Evolutionary conservation across 2,888 invertebrate species (phyloP), one percentile per base, ranked within the genome.

Genomic region (Sarcophaga caerulescens): DNA sequence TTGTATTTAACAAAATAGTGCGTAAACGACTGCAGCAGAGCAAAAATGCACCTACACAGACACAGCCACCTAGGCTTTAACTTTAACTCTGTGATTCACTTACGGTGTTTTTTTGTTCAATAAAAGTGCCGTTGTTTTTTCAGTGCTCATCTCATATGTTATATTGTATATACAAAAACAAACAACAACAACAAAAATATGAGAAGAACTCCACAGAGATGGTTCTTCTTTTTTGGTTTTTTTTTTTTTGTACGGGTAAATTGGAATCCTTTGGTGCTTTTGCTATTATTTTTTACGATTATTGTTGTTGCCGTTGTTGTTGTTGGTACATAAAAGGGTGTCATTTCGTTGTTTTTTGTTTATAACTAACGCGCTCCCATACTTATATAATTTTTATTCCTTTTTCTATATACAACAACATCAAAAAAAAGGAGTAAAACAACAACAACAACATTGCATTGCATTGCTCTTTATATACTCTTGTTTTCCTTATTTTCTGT

Each of bases 1-100:
- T 57, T 79, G 71, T 57, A 85, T 79, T 79, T 82, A 63, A 79
- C 75, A 85, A 85, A 85, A 85, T 85, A 85, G 85, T 85, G 85
- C 85, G 85, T 85, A 82, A 85, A 75, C 19, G 74, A n/a, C 63
- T 65, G 74, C 69, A 78, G 35, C 35, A 35, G 35, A 35, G 81
- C 60, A 84, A 66, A 73, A 57, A 52, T 81, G 83, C 85, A 77
- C 69, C 82, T 79, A 73, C 82, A 87, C 85, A 69, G 59, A 25
- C 73, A 78, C 69, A 65, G 65, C 73, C 63, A 45, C 66, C 44
- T 19, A 68, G 35, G 35, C 35, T 35, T 35, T 35, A 10, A 35
- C 35, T 35, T 35, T 35, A 35, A 35, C 35, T 35, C 35, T 35
- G 35, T 35, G 35, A 35, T 35, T 35, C 35, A 35, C 35, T 35